Conservation (phyloP, 2,797 vertebrate genomes). For the Malurus leucopterus region DNA sequence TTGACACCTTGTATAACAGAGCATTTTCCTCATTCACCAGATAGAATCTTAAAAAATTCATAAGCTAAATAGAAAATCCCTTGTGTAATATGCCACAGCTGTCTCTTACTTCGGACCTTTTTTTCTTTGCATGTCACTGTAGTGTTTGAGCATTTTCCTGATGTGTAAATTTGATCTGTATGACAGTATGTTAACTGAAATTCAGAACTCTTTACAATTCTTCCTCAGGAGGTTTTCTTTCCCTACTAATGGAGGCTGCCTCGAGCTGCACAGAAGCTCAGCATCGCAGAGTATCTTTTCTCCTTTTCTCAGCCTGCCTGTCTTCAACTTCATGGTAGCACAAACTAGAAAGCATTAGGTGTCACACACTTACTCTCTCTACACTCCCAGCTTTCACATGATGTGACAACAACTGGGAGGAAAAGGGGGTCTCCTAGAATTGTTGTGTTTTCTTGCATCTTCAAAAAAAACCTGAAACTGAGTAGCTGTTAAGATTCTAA, state of each 20-base stretch:
- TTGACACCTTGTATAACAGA: slow-evolving; percentile 1
- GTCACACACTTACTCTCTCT: not conserved
- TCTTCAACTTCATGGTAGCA: not conserved
- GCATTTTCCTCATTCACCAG: not conserved
- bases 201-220: not conserved
- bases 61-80: slow-evolving; percentile 16
- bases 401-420: not conserved
- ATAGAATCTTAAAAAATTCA: not conserved
- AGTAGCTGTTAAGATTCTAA: not conserved
- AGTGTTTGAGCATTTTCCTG: slow-evolving; percentile 30
- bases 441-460: not conserved
- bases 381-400: not conserved
- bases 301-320: not conserved
- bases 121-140: not conserved
- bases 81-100: slow-evolving; percentile 19
- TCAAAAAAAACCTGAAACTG: not conserved
- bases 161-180: slow-evolving; percentile 32
- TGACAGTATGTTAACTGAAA: slow-evolving; percentile 41
- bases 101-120: not conserved
- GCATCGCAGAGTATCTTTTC: not conserved
- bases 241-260: not conserved
- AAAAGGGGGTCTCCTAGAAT: not conserved
- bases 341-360: slow-evolving; percentile 12
- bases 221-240: slow-evolving; percentile 36
- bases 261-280: not conserved